phyloP scores from a whole-genome alignment of 2,888 invertebrate genomes.

The Pachydiplax longipennis region DNA sequence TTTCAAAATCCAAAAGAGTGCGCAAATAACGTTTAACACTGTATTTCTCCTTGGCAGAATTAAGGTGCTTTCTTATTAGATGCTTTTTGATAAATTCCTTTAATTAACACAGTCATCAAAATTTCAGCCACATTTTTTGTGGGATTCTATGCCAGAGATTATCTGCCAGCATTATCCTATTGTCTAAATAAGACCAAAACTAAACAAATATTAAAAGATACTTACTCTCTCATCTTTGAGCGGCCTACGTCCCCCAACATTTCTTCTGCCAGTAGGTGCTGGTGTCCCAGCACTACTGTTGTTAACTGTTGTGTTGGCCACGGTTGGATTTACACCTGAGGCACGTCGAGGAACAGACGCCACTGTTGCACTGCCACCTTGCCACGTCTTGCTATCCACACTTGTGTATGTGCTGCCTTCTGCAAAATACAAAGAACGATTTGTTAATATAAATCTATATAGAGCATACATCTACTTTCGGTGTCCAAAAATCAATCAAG shows the following conservation, averaged over 20 bases:
- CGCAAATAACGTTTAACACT: no score
- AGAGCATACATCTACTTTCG: no score
- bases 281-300: conserved; percentile 56
- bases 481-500: no score
- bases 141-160: background rate
- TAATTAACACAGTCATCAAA: no score
- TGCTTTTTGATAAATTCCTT: no score
- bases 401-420: conserved; percentile 53
- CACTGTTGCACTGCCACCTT: conserved; percentile 57
- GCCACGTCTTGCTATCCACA: conserved; percentile 62
- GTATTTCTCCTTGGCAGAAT: no score
- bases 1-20: no score
- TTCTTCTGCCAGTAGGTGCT: conserved; percentile 65
- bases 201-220: background rate
- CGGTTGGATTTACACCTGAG: background rate
- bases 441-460: background rate
- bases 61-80: no score
- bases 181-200: background rate
- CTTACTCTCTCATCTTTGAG: conserved; percentile 67
- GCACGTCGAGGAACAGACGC: conserved; percentile 44
- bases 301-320: background rate
- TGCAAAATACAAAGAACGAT: conserved; percentile 44
- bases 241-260: conserved; percentile 86
- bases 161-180: background rate
- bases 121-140: background rate